Percentiles rank a stretch among this genome's conserved stretches.
phyloP scores from a whole-genome alignment of 2,797 vertebrate genomes.

The Amniataba percoides region DNA sequence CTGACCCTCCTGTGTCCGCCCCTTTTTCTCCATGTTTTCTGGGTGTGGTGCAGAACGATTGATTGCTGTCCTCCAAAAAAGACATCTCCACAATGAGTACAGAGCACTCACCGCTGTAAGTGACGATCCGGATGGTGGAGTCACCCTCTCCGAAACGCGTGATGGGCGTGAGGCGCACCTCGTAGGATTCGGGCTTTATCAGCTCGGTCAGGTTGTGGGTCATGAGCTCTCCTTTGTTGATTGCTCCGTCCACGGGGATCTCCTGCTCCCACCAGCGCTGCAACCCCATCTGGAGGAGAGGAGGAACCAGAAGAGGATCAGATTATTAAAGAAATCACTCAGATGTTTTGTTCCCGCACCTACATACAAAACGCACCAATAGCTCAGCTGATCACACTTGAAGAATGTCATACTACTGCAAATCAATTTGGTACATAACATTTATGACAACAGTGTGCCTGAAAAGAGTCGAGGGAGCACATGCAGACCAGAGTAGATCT shows the following conservation, averaged over 20 bases:
- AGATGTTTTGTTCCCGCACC: neutral
- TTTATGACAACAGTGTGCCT: neutral
- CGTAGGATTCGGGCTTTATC: constrained; percentile 95
- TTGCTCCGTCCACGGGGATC: constrained; percentile 92
- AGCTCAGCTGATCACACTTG: neutral
- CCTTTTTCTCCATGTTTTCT: neutral
- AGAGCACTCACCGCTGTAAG: constrained; percentile 92
- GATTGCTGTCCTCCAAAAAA: neutral
- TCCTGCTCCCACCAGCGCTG: constrained; percentile 99
- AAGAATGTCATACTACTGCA: neutral
- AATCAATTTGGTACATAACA: neutral
- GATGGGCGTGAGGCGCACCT: constrained; percentile 96
- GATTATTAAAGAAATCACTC: constrained; percentile 7
- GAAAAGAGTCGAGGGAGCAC: neutral
- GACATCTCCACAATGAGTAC: neutral
- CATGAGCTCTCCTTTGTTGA: constrained; percentile 95
- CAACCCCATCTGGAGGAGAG: constrained; percentile 88
- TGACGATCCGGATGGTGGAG: constrained; percentile 94
- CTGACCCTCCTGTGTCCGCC: neutral
- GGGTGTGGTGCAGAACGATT: neutral
- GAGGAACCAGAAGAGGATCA: neutral
- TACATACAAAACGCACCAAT: neutral
- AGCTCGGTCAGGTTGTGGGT: constrained; percentile 97
- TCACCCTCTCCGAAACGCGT: constrained; percentile 97
- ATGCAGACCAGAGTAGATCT: neutral